Base-by-base conservation (phyloP, 2,797 vertebrate genomes). In the Danio jaintianensis region DNA sequence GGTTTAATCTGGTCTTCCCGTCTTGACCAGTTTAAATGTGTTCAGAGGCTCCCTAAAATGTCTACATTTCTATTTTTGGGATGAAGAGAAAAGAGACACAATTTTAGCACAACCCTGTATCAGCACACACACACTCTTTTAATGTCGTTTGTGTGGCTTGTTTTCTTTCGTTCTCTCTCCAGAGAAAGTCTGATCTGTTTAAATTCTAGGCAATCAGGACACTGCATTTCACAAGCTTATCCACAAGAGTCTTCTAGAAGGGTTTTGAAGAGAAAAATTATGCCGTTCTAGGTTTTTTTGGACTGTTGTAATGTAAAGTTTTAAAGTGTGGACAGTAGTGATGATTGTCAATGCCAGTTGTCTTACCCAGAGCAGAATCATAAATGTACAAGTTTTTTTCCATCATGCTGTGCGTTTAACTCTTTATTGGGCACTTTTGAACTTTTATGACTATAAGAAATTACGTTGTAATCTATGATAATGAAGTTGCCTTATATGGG, bases 201-300 rank as follows among this genome's bases (percentile, higher is more conserved):
- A 75, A 67, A 75, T 38, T 47, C 22, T 42, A 68, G 80, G 52
- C 73, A 80, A 67, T 72, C 62, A 56, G 81, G 73, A 77, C 81
- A 82, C 47, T 59, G 38, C 52, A 50, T 77, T 83, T 77, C 43
- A 48, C 38, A 53, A 50, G 52, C 50, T 40, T 40, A 48, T 56
- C 75, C 64, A 61, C 67, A 63, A 47, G 56, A 36, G 68, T 11
- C 50, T 78, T 86, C 85, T 59, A 85, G 53, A 66, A 67, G 40
- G 67, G 69, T 56, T 70, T 80, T 75, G 4, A 56, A 16, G 47
- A 29, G 75, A 58, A 56, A 40, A 58, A 71, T 48, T 6, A 43
- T 45, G 59, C 72, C 76, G 52, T 43, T 59, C 45, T 12, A n/a
- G 53, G 43, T 48, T 50, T 69, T n/a, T 69, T 68, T 78, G 16